phyloP scores from a whole-genome alignment of 2,888 invertebrate genomes.

The Tipula confusa region DNA sequence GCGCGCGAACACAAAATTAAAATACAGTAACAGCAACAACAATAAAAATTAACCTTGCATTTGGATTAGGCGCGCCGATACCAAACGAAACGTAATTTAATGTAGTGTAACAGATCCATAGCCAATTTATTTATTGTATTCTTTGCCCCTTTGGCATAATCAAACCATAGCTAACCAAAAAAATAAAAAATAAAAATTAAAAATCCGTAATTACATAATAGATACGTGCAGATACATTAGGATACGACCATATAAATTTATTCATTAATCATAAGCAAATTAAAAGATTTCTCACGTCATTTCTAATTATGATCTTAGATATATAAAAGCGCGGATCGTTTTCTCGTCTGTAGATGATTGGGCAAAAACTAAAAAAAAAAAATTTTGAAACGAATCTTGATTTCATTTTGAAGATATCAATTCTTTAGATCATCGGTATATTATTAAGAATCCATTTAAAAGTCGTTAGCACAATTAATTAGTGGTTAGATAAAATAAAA shows the following conservation, averaged over 20 bases:
- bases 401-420: neutral
- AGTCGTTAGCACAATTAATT: constrained; percentile 25
- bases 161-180: neutral
- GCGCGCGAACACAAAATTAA: neutral
- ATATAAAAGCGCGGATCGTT: neutral
- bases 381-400: neutral
- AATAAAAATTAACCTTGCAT: neutral
- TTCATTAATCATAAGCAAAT: constrained; percentile 16
- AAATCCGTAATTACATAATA: neutral
- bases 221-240: neutral
- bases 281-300: constrained; percentile 12
- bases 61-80: neutral
- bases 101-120: neutral
- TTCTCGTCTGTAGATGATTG: neutral
- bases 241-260: neutral
- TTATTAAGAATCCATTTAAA: constrained; percentile 25
- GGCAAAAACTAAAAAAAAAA: neutral
- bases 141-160: neutral
- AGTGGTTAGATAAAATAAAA: neutral
- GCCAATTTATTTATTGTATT: neutral
- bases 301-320: constrained; percentile 25
- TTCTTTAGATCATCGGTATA: neutral
- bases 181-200: neutral
- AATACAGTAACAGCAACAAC: too few species aligned
- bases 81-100: neutral